Evolutionary conservation across 2,113 vertebrate genomes (phyloP).

Genomic region (Octodon degus): DNA sequence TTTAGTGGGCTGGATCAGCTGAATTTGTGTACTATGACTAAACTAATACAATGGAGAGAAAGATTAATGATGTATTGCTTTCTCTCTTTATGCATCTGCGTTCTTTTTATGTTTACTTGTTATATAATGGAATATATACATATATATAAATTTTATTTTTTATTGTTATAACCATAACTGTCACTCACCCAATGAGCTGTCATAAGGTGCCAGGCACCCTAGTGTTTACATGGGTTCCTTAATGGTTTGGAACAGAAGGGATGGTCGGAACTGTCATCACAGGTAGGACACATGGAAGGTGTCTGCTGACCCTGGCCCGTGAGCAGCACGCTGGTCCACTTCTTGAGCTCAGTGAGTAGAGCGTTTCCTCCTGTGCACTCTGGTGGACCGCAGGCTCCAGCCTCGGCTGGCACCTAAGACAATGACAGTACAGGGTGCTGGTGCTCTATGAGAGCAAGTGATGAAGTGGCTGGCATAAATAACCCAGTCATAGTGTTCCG

Average conservation of each 20-base stretch:
- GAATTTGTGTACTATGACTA: not conserved
- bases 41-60: not conserved
- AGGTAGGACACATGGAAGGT: not conserved
- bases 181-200: constrained; percentile 3
- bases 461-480: not conserved
- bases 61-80: not conserved
- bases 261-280: not conserved
- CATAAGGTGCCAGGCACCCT: constrained; percentile 45
- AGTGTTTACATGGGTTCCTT: constrained; percentile 9
- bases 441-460: not conserved
- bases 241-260: not conserved
- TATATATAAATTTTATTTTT: not conserved
- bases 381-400: not conserved
- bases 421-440: not conserved
- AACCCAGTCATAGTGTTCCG: not conserved
- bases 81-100: not conserved
- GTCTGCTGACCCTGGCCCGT: not conserved
- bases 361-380: constrained; percentile 49
- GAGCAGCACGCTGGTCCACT: not conserved
- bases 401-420: not conserved
- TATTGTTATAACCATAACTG: constrained; percentile 31
- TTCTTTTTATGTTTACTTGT: constrained; percentile 8
- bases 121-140: not conserved
- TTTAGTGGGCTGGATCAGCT: not conserved
- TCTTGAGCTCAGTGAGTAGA: not conserved